These are phyloP conservation scores for Phylloscopus collybita DNA, from an alignment of 2,797 vertebrate genomes.

Conservation along the genomic window DNA sequence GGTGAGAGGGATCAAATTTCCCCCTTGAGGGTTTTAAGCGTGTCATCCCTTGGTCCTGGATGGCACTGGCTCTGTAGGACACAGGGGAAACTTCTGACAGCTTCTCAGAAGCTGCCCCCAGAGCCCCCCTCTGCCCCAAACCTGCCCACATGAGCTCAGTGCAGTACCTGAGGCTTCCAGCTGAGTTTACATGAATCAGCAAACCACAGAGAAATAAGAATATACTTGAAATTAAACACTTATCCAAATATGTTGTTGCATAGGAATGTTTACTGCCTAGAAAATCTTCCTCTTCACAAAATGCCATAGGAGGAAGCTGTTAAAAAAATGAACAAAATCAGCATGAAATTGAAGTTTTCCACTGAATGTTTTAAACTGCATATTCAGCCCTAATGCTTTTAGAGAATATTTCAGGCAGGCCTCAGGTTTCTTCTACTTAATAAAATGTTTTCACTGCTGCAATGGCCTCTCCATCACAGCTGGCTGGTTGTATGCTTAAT, in stretches of 20 bases:
- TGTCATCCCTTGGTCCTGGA: neutral
- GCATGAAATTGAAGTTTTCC: neutral
- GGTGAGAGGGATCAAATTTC: neutral
- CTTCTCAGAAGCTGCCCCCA: neutral
- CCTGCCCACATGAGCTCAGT: neutral
- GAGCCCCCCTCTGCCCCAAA: neutral
- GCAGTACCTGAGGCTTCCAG: neutral
- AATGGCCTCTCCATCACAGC: neutral
- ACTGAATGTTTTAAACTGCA: neutral
- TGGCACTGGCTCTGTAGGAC: neutral
- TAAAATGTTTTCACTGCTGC: neutral
- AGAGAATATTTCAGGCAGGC: neutral
- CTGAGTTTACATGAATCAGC: neutral
- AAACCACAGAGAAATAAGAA: neutral
- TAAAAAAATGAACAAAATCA: neutral
- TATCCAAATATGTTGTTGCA: neutral
- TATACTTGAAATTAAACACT: neutral
- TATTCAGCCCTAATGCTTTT: neutral
- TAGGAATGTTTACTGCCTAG: neutral
- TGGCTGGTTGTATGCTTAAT: neutral
- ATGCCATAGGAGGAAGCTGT: neutral
- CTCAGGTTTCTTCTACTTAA: neutral
- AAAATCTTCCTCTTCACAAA: neutral
- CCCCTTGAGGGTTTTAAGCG: neutral
- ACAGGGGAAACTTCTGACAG: neutral